Evolutionary conservation across 2,797 vertebrate genomes (phyloP).

Genomic region (Mus spretus): DNA sequence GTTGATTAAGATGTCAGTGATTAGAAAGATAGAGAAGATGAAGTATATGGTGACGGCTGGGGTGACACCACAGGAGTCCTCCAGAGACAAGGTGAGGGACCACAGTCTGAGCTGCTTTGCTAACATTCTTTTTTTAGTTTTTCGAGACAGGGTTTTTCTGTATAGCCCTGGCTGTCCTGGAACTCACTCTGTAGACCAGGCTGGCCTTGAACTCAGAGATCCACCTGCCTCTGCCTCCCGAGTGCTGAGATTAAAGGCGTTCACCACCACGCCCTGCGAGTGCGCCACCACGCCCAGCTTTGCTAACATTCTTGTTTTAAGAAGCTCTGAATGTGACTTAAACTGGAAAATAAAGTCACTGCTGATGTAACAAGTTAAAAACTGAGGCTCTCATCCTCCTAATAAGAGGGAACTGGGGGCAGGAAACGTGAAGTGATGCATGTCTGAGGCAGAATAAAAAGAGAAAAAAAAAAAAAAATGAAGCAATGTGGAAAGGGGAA

Average conservation of each 20-base stretch:
- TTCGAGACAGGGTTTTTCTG: no score
- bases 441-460: not conserved
- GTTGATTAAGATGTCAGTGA: not conserved
- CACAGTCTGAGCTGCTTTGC: not conserved
- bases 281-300: no score
- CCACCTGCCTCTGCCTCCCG: no score
- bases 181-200: no score
- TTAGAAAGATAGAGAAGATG: not conserved
- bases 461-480: not conserved
- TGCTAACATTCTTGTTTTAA: not conserved
- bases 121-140: no score
- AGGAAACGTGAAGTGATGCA: not conserved
- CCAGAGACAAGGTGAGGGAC: not conserved
- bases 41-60: not conserved
- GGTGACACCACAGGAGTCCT: not conserved
- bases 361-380: not conserved
- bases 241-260: no score
- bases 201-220: no score
- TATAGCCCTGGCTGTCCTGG: no score
- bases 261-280: no score
- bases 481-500: not conserved
- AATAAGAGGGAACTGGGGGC: not conserved
- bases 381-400: not conserved
- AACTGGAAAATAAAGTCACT: not conserved
- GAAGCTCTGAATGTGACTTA: not conserved